A percentile compares a stretch with the other conserved stretches of the same genome.
Conservation (phyloP, 2,113 vertebrate genomes). For the Cygnus buccinator region DNA sequence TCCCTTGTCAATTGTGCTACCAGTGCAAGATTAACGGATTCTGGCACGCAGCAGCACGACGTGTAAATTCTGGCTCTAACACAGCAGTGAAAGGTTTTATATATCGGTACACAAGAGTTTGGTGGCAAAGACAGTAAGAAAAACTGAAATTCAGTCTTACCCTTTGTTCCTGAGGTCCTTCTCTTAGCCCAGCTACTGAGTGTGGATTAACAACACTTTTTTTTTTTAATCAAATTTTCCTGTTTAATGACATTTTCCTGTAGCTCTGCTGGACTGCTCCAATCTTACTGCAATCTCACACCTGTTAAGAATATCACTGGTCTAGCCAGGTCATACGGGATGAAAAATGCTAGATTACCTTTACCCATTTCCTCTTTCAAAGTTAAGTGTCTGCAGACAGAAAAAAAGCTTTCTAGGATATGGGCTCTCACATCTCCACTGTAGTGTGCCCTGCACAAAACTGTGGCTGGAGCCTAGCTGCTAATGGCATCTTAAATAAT, state of each 20-base stretch:
- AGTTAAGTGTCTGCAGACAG: neutral
- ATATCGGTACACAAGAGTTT: neutral
- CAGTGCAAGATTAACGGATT: neutral
- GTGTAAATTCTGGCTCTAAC: neutral
- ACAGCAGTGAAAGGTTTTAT: neutral
- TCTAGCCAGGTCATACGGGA: neutral
- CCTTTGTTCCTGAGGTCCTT: neutral
- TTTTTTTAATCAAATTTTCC: neutral
- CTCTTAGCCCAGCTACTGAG: neutral
- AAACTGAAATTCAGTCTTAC: neutral
- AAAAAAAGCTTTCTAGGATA: slow-evolving; percentile 11
- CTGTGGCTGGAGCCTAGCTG: neutral
- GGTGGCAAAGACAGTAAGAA: neutral
- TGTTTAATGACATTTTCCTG: neutral
- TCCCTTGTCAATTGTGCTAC: neutral
- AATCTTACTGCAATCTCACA: neutral
- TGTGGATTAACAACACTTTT: neutral
- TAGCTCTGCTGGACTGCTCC: neutral
- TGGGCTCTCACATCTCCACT: neutral
- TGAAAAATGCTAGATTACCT: neutral
- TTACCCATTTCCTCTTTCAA: slow-evolving; percentile 12
- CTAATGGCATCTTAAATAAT: slow-evolving; percentile 21
- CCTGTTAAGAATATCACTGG: neutral
- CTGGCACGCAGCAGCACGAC: neutral
- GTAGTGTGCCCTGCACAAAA: neutral